phyloP scores from a whole-genome alignment of 2,888 invertebrate genomes.

The Coleophora flavipennella region DNA sequence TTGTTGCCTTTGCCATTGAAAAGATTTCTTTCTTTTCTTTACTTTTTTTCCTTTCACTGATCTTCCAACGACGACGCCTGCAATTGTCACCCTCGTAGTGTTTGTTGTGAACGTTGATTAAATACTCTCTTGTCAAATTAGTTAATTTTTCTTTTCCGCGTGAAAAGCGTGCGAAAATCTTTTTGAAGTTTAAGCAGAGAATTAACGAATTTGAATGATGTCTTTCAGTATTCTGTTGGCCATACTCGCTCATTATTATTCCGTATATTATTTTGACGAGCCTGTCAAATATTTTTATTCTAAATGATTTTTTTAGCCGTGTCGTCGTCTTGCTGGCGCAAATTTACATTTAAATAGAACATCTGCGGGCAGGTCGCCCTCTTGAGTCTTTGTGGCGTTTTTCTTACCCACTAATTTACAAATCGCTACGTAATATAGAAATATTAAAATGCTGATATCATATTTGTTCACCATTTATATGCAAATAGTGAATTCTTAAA shows the following conservation, averaged over 20 bases:
- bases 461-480: slow-evolving; percentile 69
- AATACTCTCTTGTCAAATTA: slow-evolving; percentile 54
- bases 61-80: slow-evolving; percentile 39
- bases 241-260: slow-evolving; percentile 9
- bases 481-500: slow-evolving; percentile 49
- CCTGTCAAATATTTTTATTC: slow-evolving; percentile 55
- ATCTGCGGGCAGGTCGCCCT: slow-evolving; percentile 66
- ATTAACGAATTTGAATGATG: no score
- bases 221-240: no score
- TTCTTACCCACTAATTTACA: slow-evolving; percentile 72
- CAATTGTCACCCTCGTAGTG: slow-evolving; percentile 66
- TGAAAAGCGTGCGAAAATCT: neutral
- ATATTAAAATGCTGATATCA: slow-evolving; percentile 73
- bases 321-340: slow-evolving; percentile 52
- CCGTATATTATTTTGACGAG: slow-evolving; percentile 25
- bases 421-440: slow-evolving; percentile 69
- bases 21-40: slow-evolving; percentile 58
- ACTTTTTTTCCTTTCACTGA: slow-evolving; percentile 18
- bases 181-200: no score
- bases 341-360: slow-evolving; percentile 74
- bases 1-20: slow-evolving; percentile 64
- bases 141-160: slow-evolving; percentile 46
- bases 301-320: slow-evolving; percentile 60
- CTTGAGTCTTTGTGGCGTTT: slow-evolving; percentile 58
- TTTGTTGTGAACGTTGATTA: slow-evolving; percentile 65